Evolutionary conservation across 2,888 invertebrate genomes (phyloP).

Genomic region (Gortyna flavago): DNA sequence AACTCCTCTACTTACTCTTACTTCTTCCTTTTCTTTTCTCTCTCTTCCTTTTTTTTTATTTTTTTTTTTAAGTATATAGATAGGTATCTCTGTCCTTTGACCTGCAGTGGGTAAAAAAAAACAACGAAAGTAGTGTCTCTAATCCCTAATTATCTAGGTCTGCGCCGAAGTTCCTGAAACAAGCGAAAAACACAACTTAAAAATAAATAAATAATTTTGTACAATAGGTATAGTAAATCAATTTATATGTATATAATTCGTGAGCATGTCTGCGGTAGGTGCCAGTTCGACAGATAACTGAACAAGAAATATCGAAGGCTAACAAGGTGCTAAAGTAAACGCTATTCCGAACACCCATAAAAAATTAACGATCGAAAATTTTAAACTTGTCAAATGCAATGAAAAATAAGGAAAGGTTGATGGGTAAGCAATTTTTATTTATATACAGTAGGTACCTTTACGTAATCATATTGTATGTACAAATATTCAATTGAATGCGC

Average conservation of each 20-base stretch:
- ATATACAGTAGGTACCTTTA: conserved; percentile 30
- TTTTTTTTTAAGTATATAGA: no score
- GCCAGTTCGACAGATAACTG: conserved; percentile 73
- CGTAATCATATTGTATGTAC: conserved; percentile 3
- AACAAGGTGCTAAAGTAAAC: conserved; percentile 87
- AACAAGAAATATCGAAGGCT: conserved; percentile 81
- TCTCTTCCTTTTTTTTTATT: no score
- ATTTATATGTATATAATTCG: conserved; percentile 59
- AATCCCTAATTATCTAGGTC: background rate
- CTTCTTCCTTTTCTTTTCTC: no score
- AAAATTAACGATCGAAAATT: conserved; percentile 79
- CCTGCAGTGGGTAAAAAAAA: background rate
- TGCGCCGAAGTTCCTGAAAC: background rate
- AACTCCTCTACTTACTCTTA: no score
- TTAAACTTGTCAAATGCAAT: conserved; percentile 75
- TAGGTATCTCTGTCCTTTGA: no score
- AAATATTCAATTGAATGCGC: background rate
- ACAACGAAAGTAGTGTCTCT: background rate
- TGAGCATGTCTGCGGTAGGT: conserved; percentile 83
- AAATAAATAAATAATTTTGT: background rate
- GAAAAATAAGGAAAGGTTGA: conserved; percentile 66
- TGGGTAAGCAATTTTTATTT: conserved; percentile 49
- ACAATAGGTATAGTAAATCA: conserved; percentile 10
- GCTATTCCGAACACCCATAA: conserved; percentile 82
- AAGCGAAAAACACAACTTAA: background rate